Base-by-base conservation (phyloP, 2,797 vertebrate genomes). In the Mus spretus region DNA sequence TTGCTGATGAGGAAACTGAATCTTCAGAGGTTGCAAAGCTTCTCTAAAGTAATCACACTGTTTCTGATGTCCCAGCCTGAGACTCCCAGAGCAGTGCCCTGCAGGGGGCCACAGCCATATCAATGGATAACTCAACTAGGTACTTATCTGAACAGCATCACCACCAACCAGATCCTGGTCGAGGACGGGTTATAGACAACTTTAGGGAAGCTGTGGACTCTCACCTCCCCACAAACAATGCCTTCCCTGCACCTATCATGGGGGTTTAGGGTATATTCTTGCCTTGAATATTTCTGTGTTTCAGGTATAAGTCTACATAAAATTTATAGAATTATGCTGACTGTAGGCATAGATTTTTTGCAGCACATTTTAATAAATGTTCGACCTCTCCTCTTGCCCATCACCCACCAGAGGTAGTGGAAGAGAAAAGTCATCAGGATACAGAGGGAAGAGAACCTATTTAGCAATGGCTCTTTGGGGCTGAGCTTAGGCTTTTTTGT, bases 1-100 rank as follows among this genome's bases (percentile, higher is more conserved):
- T 77, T 94, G 6, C 55, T 75, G 55, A 61, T 78, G 37, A 91
- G 89, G 74, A 91, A 77, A 94, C 22, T 37, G 78, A 92, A 81
- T 57, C 14, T n/a, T 44, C 6, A 65, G 37, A 53, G 4, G 24
- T 90, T 89, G 47, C 40, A 53, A 34, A 94, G 44, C 47, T 77
- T 90, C 77, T 19, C 22, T 34, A 37, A 81, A 92, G 78, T 53
- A 77, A 77, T 55, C 22, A 28, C 26, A 28, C 26, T 22, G 3
- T 53, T 22, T 74, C n/a, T 65, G 19, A 11, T 28, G 24, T 53
- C 24, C 31, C 37, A 63, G 59, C 2, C 0, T 61, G 37, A 44
- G 59, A 40, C 50, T 34, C 55, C 67, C 34, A 74, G 72, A 63
- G 12, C 61, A 17, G 44, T 44, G 40, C 19, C 20, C 53, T 47